Evolutionary conservation across 2,113 vertebrate species (phyloP).

Genomic region (Tretioscincus oriximinensis): DNA sequence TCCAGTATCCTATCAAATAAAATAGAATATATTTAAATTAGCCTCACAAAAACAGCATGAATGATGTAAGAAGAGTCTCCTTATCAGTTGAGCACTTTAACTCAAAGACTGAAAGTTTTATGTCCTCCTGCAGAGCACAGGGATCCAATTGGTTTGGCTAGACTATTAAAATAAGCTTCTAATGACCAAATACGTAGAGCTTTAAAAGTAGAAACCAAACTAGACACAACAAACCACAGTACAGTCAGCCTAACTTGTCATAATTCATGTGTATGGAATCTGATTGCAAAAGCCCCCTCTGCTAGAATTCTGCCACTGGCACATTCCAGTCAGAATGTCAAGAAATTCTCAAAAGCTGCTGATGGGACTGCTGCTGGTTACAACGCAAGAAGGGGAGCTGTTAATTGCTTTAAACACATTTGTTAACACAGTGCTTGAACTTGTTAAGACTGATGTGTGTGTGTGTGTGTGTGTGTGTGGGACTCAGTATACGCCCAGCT

Average conservation of each 20-base stretch:
- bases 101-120: conserved; percentile 69
- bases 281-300: conserved; percentile 68
- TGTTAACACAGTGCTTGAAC: conserved; percentile 44
- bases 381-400: conserved; percentile 60
- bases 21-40: conserved; percentile 74
- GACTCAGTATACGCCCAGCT: neutral
- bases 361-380: conserved; percentile 76
- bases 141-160: conserved; percentile 82
- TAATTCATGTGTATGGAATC: conserved; percentile 82
- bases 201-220: conserved; percentile 78
- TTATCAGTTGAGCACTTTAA: conserved; percentile 74
- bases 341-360: conserved; percentile 56
- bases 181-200: conserved; percentile 81
- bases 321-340: conserved; percentile 62
- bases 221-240: conserved; percentile 91
- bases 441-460: neutral
- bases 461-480: too few relatives aligned
- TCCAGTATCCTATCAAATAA: conserved; percentile 80
- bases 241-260: conserved; percentile 71
- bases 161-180: conserved; percentile 77
- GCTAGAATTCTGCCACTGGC: conserved; percentile 69
- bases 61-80: conserved; percentile 76
- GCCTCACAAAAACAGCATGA: conserved; percentile 67
- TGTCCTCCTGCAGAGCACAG: conserved; percentile 74
- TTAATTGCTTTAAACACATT: conserved; percentile 62